These are phyloP conservation scores for Liodrosophila aerea DNA, from an alignment of 2,888 invertebrate genomes.

Conservation along the genomic window DNA sequence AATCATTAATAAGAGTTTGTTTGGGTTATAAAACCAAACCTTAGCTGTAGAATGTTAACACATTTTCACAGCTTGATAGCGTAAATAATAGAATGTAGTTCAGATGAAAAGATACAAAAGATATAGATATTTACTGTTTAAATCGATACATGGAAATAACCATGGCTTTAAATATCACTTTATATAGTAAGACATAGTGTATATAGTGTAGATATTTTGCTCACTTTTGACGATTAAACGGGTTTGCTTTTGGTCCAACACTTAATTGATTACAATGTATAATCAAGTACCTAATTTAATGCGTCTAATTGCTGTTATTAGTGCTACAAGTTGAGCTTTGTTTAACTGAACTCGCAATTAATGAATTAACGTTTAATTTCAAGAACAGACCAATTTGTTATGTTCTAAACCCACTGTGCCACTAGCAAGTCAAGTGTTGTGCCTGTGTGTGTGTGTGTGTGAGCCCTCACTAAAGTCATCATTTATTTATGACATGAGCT, in stretches of 20 bases:
- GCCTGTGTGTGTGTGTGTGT: constrained; percentile 16
- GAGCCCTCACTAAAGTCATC: constrained; percentile 60
- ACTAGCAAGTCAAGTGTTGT: constrained; percentile 46
- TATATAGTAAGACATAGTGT: too few species aligned
- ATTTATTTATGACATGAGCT: constrained; percentile 77
- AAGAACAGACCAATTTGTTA: constrained; percentile 13
- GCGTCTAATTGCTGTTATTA: constrained; percentile 28
- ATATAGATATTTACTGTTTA: too few species aligned
- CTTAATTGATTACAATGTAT: constrained; percentile 16
- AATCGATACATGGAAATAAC: too few species aligned
- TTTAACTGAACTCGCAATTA: constrained; percentile 25
- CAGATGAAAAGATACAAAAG: too few species aligned
- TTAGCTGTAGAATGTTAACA: too few species aligned
- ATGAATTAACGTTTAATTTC: constrained; percentile 39
- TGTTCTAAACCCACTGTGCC: constrained; percentile 30
- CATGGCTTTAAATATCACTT: too few species aligned
- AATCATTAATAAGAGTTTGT: too few species aligned
- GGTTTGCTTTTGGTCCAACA: neutral
- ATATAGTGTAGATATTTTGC: too few species aligned
- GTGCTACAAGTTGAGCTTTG: constrained; percentile 4
- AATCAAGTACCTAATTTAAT: neutral
- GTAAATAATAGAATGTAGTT: too few species aligned
- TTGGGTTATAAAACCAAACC: neutral
- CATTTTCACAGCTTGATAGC: too few species aligned
- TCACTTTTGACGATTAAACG: neutral